phyloP scores from a whole-genome alignment of 1,140 invertebrate species.

The Drosophila saltans region DNA sequence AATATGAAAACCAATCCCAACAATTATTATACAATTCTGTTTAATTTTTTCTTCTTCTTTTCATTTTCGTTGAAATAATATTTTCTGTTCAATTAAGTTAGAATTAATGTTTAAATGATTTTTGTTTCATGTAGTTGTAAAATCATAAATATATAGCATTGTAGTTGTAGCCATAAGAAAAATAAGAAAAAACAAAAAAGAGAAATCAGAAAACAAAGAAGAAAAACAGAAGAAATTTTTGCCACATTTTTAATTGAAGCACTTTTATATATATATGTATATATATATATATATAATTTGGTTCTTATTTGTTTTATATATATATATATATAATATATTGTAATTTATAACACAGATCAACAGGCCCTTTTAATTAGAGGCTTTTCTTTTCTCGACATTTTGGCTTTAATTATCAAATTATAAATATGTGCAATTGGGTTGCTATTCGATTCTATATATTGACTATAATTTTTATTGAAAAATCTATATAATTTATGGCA shows the following conservation, averaged over 20 bases:
- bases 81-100: constrained; percentile 42
- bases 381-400: too few species aligned
- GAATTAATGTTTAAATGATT: constrained; percentile 51
- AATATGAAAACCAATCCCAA: constrained; percentile 19
- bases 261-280: constrained; percentile 20
- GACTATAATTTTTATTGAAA: too few species aligned
- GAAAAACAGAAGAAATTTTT: constrained; percentile 31
- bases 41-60: constrained; percentile 47
- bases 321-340: background rate
- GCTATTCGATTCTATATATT: too few species aligned
- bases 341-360: background rate
- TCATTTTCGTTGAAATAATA: background rate
- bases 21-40: constrained; percentile 17
- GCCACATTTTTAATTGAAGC: constrained; percentile 7
- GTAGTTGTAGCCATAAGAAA: constrained; percentile 53
- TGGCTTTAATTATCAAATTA: too few species aligned
- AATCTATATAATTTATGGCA: too few species aligned
- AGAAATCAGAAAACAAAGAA: constrained; percentile 17
- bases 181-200: background rate
- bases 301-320: background rate
- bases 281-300: constrained; percentile 6
- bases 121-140: constrained; percentile 56
- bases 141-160: constrained; percentile 53
- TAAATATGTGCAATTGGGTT: too few species aligned
- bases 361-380: too few species aligned